phyloP scores from a whole-genome alignment of 2,888 invertebrate species.

The Lasius fuliginosus region DNA sequence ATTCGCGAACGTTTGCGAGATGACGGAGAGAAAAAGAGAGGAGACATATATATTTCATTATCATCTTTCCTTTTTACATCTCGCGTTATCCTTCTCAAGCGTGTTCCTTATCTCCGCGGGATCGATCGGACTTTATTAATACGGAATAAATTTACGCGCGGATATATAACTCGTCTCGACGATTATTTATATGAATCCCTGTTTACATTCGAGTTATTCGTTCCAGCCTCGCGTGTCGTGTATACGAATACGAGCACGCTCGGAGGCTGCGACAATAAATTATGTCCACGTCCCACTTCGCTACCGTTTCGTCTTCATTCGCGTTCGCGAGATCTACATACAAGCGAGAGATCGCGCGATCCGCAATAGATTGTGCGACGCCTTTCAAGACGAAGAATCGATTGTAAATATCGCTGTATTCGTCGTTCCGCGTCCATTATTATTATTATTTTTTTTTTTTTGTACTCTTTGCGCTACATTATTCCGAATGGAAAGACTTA shows the following conservation, averaged over 20 bases:
- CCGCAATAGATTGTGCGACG: background rate
- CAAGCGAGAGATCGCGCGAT: background rate
- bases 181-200: constrained; percentile 24
- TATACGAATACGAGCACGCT: background rate
- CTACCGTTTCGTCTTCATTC: constrained; percentile 49
- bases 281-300: constrained; percentile 45
- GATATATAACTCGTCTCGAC: background rate
- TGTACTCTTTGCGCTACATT: background rate
- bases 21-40: background rate
- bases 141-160: background rate
- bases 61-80: background rate
- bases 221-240: constrained; percentile 4
- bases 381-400: background rate
- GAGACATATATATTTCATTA: too few relatives aligned
- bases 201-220: constrained; percentile 32
- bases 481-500: background rate
- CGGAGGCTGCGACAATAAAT: constrained; percentile 56
- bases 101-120: background rate
- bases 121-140: background rate
- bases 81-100: constrained; percentile 9
- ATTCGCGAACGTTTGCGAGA: background rate
- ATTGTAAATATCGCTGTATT: background rate
- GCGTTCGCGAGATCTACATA: constrained; percentile 24
- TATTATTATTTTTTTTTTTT: background rate
- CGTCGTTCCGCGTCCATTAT: background rate